phyloP scores from a whole-genome alignment of 2,113 vertebrate species.

The Forbesichthys agassizii region DNA sequence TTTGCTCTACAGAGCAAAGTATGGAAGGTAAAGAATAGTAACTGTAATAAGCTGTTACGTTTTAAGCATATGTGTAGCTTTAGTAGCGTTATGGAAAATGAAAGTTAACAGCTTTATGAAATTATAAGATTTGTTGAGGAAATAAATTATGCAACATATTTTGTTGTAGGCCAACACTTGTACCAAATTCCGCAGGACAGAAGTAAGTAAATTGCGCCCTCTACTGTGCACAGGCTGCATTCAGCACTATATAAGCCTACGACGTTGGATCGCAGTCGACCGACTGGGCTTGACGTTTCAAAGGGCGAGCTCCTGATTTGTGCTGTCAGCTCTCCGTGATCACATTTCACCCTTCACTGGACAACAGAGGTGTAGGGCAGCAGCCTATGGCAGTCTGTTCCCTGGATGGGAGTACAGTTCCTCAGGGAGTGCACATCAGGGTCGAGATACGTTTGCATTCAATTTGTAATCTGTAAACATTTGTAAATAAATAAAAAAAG shows the following conservation, averaged over 20 bases:
- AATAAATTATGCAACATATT: background rate
- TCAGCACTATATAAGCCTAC: slow-evolving; percentile 7
- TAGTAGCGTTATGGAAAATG: too few species aligned
- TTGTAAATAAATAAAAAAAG: background rate
- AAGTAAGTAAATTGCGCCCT: slow-evolving; percentile 41
- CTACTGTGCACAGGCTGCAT: slow-evolving; percentile 37
- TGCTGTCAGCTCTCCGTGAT: slow-evolving; percentile 67
- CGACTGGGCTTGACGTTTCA: slow-evolving; percentile 43
- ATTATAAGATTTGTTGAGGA: background rate
- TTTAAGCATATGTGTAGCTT: too few species aligned
- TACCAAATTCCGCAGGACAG: background rate
- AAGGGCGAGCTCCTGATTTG: slow-evolving; percentile 57
- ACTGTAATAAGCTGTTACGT: too few species aligned
- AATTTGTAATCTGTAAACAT: slow-evolving; percentile 21
- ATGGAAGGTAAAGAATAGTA: too few species aligned
- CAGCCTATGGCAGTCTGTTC: slow-evolving; percentile 3
- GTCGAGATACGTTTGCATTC: slow-evolving; percentile 16
- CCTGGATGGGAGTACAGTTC: slow-evolving; percentile 30
- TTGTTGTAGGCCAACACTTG: background rate
- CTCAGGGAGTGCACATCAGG: slow-evolving; percentile 23
- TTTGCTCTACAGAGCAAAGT: too few species aligned
- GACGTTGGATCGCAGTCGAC: slow-evolving; percentile 29
- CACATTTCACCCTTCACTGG: slow-evolving; percentile 66
- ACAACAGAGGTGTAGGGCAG: slow-evolving; percentile 58
- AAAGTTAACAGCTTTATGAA: background rate